Conservation (phyloP, 2,797 vertebrate genomes). For the Eremophila alpestris region DNA sequence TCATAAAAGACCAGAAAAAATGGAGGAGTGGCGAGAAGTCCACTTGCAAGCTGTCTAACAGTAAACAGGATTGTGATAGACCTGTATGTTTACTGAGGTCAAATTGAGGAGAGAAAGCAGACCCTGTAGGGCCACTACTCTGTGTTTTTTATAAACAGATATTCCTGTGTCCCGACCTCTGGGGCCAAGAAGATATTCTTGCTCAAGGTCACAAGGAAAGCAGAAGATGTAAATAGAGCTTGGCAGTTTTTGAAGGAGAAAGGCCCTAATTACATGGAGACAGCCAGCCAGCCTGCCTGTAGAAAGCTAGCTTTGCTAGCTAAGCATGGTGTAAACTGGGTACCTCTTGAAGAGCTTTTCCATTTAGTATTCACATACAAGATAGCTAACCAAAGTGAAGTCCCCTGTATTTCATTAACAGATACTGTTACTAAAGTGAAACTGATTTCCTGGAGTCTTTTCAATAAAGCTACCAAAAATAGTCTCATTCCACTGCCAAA, state of each 20-base stretch:
- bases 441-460: slow-evolving; percentile 62
- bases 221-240: background rate
- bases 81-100: background rate
- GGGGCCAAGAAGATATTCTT: background rate
- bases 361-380: background rate
- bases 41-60: background rate
- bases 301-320: background rate
- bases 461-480: slow-evolving; percentile 65
- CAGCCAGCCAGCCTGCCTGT: background rate
- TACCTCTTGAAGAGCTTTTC: background rate
- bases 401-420: slow-evolving; percentile 51
- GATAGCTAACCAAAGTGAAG: slow-evolving; percentile 25
- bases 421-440: slow-evolving; percentile 58
- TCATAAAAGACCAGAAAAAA: background rate
- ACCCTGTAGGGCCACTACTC: background rate
- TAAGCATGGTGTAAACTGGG: background rate
- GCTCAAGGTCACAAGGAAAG: background rate
- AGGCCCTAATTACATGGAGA: background rate
- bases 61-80: background rate
- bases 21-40: background rate
- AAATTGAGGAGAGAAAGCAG: background rate
- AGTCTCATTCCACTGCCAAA: slow-evolving; percentile 56
- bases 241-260: background rate
- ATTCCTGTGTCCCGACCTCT: background rate
- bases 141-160: background rate